Evolutionary conservation across 2,113 vertebrate genomes (phyloP).

Genomic region (Smithornis capensis): DNA sequence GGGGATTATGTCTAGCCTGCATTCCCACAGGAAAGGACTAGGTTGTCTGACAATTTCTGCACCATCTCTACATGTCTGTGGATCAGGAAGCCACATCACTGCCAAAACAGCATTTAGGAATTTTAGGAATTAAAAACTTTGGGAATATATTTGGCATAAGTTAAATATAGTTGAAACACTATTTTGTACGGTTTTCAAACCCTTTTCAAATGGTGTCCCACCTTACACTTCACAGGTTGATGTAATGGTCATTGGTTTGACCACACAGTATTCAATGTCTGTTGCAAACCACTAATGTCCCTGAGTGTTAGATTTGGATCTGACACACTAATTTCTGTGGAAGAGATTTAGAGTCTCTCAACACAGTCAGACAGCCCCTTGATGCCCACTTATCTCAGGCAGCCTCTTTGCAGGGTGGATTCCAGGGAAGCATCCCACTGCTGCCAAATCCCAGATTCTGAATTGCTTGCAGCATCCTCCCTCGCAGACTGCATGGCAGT

Average conservation of each 20-base stretch:
- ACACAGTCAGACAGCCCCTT: not conserved
- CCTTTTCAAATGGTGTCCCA: not conserved
- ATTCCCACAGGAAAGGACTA: not conserved
- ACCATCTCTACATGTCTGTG: too few species aligned
- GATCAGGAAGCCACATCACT: not conserved
- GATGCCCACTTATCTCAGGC: not conserved
- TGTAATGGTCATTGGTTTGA: not conserved
- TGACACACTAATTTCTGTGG: not conserved
- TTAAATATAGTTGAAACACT: not conserved
- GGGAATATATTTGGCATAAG: not conserved
- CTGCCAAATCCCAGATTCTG: not conserved
- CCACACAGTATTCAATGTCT: not conserved
- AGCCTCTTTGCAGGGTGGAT: not conserved
- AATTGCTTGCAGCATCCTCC: not conserved
- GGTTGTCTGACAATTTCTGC: not conserved
- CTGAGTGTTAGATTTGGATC: not conserved
- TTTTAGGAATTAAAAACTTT: not conserved
- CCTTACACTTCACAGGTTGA: not conserved
- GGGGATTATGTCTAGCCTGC: not conserved
- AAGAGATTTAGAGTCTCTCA: not conserved
- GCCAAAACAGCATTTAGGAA: not conserved
- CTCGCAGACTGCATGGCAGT: not conserved
- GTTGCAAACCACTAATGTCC: not conserved
- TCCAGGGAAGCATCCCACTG: not conserved
- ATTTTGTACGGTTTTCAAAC: not conserved